Conservation (phyloP, 2,113 vertebrate genomes). For the Ptyas mucosa region DNA sequence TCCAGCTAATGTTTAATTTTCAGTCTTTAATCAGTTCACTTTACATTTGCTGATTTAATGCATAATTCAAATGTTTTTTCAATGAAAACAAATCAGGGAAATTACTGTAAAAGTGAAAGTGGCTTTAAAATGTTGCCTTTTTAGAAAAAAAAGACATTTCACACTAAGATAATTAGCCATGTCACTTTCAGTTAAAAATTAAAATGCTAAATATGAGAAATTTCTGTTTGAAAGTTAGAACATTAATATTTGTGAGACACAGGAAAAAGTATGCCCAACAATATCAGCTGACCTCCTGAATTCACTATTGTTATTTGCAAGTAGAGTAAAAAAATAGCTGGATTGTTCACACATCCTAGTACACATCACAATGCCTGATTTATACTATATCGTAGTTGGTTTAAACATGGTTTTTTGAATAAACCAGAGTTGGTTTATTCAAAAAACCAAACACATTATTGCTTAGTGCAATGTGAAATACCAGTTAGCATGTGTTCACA, state of each 20-base stretch:
- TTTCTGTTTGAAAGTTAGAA: background rate
- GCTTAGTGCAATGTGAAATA: background rate
- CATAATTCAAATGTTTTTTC: conserved; percentile 8
- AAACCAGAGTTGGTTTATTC: background rate
- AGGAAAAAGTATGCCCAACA: background rate
- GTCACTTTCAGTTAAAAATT: background rate
- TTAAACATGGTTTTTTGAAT: background rate
- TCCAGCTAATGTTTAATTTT: background rate
- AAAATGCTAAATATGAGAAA: background rate
- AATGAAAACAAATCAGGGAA: conserved; percentile 11
- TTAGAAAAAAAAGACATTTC: background rate
- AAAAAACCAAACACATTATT: background rate
- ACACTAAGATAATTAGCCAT: background rate
- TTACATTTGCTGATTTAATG: background rate
- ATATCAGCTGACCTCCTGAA: background rate
- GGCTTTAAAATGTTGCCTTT: background rate
- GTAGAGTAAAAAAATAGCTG: background rate
- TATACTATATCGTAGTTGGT: background rate
- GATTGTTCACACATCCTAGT: background rate
- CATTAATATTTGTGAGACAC: background rate
- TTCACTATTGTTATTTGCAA: background rate
- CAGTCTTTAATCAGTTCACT: background rate
- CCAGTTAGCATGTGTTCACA: background rate
- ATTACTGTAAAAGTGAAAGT: conserved; percentile 42
- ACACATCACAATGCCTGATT: background rate